Evolutionary conservation across 2,888 invertebrate genomes (phyloP).

Genomic region (Girardia tigrina): DNA sequence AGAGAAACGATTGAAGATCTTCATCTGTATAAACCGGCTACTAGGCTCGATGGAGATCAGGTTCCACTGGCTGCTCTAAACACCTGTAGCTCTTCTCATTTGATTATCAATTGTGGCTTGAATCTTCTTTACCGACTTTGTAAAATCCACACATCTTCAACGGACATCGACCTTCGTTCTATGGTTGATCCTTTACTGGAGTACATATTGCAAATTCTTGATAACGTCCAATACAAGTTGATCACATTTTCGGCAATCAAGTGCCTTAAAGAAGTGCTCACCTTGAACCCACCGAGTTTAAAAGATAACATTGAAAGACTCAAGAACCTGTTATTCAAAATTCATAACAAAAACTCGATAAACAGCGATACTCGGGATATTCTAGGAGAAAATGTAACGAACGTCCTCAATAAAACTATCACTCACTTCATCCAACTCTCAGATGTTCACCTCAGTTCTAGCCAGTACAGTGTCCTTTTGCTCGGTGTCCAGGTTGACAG

Average conservation of each 20-base stretch:
- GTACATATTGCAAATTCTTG: neutral
- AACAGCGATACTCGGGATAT: neutral
- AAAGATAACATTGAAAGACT: neutral
- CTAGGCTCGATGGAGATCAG: neutral
- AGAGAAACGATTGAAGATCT: neutral
- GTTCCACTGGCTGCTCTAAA: neutral
- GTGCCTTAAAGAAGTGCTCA: neutral
- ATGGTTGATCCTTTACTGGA: neutral
- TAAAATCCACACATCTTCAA: neutral
- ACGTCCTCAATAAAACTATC: neutral
- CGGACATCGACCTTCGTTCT: neutral
- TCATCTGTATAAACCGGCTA: neutral
- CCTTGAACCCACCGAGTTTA: neutral
- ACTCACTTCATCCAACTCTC: neutral
- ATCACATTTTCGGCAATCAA: neutral
- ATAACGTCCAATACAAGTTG: neutral
- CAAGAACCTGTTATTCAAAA: neutral
- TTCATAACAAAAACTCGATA: neutral
- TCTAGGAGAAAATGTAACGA: neutral
- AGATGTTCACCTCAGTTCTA: neutral
- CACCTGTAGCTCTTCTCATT: neutral
- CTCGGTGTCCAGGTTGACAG: neutral
- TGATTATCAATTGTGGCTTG: conserved; percentile 7
- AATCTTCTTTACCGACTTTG: neutral
- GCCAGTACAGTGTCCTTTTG: neutral